Evolutionary conservation across 2,888 invertebrate genomes (phyloP).

Genomic region (Lepidocyrtinus sp.): DNA sequence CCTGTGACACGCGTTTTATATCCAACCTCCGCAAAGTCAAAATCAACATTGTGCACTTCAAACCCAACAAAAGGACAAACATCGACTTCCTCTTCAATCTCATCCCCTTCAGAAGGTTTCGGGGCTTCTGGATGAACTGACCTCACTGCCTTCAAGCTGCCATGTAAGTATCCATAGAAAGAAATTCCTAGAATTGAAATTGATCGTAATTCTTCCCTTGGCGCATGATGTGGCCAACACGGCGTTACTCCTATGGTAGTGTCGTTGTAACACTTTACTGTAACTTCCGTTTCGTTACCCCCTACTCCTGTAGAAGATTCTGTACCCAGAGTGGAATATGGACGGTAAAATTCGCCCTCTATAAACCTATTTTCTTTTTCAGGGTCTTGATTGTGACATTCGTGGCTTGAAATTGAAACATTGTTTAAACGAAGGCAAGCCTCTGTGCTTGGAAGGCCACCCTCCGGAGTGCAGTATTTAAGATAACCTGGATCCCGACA

Average conservation of each 20-base stretch:
- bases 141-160: conserved; percentile 42
- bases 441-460: neutral
- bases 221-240: conserved; percentile 32
- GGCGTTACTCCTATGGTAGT: too few species aligned
- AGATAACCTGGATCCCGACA: neutral
- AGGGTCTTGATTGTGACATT: too few species aligned
- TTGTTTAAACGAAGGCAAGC: neutral
- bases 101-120: neutral
- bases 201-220: conserved; percentile 26
- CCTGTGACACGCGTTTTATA: conserved; percentile 62
- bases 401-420: neutral
- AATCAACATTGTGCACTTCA: conserved; percentile 40
- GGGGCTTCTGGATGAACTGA: conserved; percentile 23
- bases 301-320: neutral
- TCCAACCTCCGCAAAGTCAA: conserved; percentile 66
- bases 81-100: neutral
- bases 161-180: conserved; percentile 43
- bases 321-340: neutral
- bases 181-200: conserved; percentile 24
- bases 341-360: neutral
- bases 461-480: neutral
- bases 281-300: neutral
- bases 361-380: neutral
- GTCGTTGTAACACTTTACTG: too few species aligned
- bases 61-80: conserved; percentile 64